Evolutionary conservation across 1,140 invertebrate species (phyloP), one percentile per base, ranked within the genome.

Genomic region (Ericerus pela): DNA sequence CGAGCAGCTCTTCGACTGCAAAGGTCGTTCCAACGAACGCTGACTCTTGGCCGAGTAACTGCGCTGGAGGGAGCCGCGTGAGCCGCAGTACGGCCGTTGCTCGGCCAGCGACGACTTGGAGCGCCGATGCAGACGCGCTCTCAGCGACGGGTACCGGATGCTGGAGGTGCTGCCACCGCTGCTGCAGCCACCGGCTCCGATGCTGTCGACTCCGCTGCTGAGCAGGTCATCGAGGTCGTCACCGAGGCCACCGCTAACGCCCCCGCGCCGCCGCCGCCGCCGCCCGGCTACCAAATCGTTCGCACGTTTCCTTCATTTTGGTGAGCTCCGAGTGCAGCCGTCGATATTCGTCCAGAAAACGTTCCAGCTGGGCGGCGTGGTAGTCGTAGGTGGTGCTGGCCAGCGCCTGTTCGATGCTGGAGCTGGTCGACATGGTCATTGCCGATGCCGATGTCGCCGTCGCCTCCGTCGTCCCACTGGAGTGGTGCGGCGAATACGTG

Each of bases 281-380:
- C 1, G 36, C 47, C 29, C 57, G 41, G 41, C 20, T 47, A n/a
- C n/a, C 26, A 16, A 47, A 47, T 47, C 16, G 26, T 41, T 54
- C 81, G 63, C 81, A 79, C 26, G 80, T 81, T 62, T 82, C 78
- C 63, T 84, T 84, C 81, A 85, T 85, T 65, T 78, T 79, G 54
- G 77, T 80, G 56, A 86, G 66, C 65, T 85, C 81, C 65, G 83
- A 79, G 66, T 84, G 79, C 52, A 58, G 31, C 1, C 28, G 31
- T 31, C 54, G 54, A 63, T 85, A 86, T 62, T 86, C 82, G 63
- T 84, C 80, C 27, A 85, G 72, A 66, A 85, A 85, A 29, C 78
- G 75, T 63, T 85, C 82, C 38, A 86, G 67, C 64, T 85, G 82
- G 2, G 81, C 80, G 0, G 81, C 79, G 65, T 83, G 79, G 66